Base-by-base conservation (phyloP, 2,888 invertebrate genomes). In the Drosophila acutilabella region DNA sequence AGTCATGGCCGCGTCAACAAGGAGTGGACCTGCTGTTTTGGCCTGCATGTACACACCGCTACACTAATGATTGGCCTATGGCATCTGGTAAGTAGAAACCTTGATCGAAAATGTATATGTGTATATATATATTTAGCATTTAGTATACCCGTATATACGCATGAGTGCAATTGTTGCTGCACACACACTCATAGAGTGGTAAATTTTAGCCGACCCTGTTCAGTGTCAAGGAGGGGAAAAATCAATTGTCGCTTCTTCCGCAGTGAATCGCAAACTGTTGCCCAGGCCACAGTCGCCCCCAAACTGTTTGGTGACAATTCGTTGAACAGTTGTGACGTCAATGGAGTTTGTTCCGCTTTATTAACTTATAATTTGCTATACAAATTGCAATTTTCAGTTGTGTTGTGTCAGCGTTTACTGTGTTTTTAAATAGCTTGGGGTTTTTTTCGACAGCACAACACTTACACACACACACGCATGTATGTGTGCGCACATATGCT, bases 11-110 rank as follows among this genome's bases (percentile, higher is more conserved):
- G 81, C 16, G 94, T 80, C 62, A 85, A 94, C 90, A 95, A 95
- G 85, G 96, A 96, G 90, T 96, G 96, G 96, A 94, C 95, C 83
- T 96, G 96, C 93, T 96, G 95, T 90, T 95, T 96, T 90, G 96
- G 96, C 83, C 94, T 96, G 64, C 97, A 97, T 93, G 97, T 97
- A 53, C 95, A 96, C 68, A 97, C 96, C 18, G 96, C 96, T 38
- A 96, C 97, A 36, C 95, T 96, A 61, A 93, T 96, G 72, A 94
- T 97, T 72, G 97, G 97, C 87, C 94, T 96, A 91, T 97, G 96
- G 96, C 96, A 97, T 92, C 93, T 97, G 94, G 96, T 97, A 93
- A 94, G 95, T 93, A 71, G 41, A 42, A 69, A 23, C 51, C 57
- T 50, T 48, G 56, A 48, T 61, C 8, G 16, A 36, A 40, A 20